phyloP scores from a whole-genome alignment of 2,888 invertebrate species.

The Aquatica leii region DNA sequence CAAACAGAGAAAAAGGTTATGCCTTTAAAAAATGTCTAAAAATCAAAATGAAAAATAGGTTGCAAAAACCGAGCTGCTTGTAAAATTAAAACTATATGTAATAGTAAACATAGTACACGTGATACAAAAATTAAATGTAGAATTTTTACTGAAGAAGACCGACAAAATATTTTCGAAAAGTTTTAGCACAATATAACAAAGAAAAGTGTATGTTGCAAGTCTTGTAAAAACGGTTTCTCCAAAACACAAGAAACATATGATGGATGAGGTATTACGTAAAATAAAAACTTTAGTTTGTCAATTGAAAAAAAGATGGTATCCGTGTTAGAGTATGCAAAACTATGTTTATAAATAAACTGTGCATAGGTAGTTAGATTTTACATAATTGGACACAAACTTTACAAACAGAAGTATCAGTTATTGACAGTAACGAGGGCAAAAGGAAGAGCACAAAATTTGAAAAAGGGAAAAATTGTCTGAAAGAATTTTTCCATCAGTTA shows the following conservation, averaged over 20 bases:
- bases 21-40: neutral
- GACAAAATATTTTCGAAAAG: neutral
- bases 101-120: no score
- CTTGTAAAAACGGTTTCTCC: neutral
- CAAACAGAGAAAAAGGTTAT: neutral
- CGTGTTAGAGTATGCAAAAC: neutral
- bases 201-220: no score
- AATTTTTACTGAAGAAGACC: neutral
- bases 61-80: neutral
- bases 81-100: neutral
- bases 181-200: neutral
- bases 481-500: slow-evolving; percentile 14
- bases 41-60: neutral
- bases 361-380: neutral
- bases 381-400: neutral
- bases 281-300: neutral
- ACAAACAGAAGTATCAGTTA: neutral
- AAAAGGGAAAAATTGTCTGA: neutral
- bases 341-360: neutral
- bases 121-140: neutral
- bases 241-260: neutral
- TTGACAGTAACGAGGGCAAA: neutral
- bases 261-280: neutral
- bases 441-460: no score
- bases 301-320: no score